Conservation (phyloP, 1,140 invertebrate genomes). For the Lasioglossum baleicum region DNA sequence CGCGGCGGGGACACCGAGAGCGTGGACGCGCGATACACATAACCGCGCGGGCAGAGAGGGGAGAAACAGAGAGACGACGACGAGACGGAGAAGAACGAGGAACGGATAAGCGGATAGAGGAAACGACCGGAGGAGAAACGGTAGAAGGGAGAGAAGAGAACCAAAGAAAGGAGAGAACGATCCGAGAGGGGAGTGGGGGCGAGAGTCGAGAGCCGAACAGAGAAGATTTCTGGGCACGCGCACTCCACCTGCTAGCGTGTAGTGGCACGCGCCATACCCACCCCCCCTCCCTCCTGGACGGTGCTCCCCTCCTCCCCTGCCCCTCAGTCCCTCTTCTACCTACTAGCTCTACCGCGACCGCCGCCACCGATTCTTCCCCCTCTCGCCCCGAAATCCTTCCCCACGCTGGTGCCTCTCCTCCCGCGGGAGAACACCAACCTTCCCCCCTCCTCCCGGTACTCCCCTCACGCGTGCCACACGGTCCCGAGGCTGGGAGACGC, state of each 20-base stretch:
- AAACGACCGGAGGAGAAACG: not conserved
- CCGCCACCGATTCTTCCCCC: slow-evolving; percentile 44
- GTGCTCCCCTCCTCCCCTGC: slow-evolving; percentile 43
- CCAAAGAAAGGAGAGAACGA: slow-evolving; percentile 43
- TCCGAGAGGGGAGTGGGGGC: slow-evolving; percentile 26
- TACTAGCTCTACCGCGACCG: slow-evolving; percentile 56
- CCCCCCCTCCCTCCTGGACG: slow-evolving; percentile 54
- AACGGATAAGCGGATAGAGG: slow-evolving; percentile 19
- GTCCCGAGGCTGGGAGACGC: slow-evolving; percentile 61
- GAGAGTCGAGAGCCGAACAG: too few species aligned
- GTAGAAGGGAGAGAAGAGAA: slow-evolving; percentile 27
- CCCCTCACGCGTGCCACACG: slow-evolving; percentile 73
- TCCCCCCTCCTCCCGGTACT: slow-evolving; percentile 55
- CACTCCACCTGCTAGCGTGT: slow-evolving; percentile 77
- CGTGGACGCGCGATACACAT: not conserved
- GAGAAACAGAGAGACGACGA: not conserved
- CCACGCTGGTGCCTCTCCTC: slow-evolving; percentile 33
- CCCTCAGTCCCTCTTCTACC: slow-evolving; percentile 53
- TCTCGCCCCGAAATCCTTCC: slow-evolving; percentile 21
- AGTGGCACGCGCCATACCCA: slow-evolving; percentile 77
- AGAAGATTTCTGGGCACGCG: slow-evolving; percentile 77
- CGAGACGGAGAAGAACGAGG: not conserved
- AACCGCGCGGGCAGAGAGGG: slow-evolving; percentile 20
- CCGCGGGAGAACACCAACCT: slow-evolving; percentile 24
- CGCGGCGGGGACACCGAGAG: not conserved